phyloP scores from a whole-genome alignment of 2,888 invertebrate genomes.

The Acrocyrtus sp. region DNA sequence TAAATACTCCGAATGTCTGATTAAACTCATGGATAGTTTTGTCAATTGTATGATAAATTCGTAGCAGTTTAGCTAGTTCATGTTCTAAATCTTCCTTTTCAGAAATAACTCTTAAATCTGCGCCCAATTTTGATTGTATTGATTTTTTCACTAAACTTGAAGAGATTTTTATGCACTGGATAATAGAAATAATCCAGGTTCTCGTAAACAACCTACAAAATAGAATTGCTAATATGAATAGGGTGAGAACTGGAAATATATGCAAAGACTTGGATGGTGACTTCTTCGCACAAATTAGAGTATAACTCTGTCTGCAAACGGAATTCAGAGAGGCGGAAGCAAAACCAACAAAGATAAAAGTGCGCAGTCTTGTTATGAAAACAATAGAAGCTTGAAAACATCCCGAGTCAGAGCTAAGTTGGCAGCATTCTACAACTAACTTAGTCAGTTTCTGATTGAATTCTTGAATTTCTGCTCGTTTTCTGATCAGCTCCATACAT shows the following conservation, averaged over 20 bases:
- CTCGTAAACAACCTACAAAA: not conserved
- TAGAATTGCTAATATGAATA: not conserved
- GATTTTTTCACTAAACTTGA: not conserved
- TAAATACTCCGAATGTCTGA: constrained; percentile 1
- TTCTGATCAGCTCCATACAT: too few species aligned
- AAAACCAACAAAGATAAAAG: not conserved
- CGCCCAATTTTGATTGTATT: not conserved
- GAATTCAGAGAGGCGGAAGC: not conserved
- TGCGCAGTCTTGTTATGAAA: not conserved
- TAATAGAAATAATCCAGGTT: constrained; percentile 10
- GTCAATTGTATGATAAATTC: not conserved
- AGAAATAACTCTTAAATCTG: too few species aligned
- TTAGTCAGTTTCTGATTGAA: too few species aligned
- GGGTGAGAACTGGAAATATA: not conserved
- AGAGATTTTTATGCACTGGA: not conserved
- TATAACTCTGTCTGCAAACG: not conserved
- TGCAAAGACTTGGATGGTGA: not conserved
- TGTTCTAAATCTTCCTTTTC: not conserved
- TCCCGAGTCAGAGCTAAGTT: too few species aligned
- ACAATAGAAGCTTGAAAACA: too few species aligned
- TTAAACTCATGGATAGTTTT: not conserved
- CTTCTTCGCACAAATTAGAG: too few species aligned
- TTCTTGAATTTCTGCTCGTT: too few species aligned
- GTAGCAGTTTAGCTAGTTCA: not conserved
- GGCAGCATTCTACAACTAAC: too few species aligned